A percentile compares a stretch with the other conserved stretches of the same genome.
Conservation (phyloP, 2,113 vertebrate species). For the Sinosuthora webbiana region DNA sequence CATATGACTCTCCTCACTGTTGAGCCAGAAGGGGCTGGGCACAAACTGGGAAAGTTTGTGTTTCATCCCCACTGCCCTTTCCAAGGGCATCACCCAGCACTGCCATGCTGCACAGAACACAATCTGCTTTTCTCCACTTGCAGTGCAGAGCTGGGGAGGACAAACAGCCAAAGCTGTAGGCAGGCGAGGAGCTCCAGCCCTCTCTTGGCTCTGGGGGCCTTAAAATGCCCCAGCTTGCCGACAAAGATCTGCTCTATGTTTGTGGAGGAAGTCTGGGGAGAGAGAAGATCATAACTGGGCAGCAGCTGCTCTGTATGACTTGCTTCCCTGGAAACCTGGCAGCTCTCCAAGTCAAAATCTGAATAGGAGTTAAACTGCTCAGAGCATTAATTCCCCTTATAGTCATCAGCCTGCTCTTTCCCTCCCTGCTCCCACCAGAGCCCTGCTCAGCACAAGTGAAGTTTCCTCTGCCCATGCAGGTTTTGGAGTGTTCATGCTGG, state of each 20-base stretch:
- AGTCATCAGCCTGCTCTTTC: not conserved
- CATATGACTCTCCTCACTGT: not conserved
- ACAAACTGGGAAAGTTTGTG: not conserved
- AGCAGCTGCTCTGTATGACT: slow-evolving; percentile 41
- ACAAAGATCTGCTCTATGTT: not conserved
- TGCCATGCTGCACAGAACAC: not conserved
- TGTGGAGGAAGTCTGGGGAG: slow-evolving; percentile 7
- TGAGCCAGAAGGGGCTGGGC: not conserved
- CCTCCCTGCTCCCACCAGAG: not conserved
- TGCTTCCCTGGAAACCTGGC: slow-evolving; percentile 62
- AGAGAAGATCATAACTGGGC: slow-evolving; percentile 28
- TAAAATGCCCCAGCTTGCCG: not conserved
- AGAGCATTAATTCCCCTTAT: not conserved
- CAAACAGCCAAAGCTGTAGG: not conserved
- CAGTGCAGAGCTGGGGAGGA: not conserved
- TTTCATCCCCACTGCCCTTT: not conserved
- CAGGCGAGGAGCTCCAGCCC: rapidly evolving
- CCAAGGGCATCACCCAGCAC: not conserved
- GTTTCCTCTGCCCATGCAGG: not conserved
- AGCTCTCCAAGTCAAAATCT: slow-evolving; percentile 13
- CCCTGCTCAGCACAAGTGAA: not conserved
- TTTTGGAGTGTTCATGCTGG: not conserved
- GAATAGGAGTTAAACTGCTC: slow-evolving; percentile 9
- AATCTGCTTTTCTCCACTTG: not conserved
- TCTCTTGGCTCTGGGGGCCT: not conserved